These are phyloP conservation scores for Gymnoscopelus braueri DNA, from an alignment of 2,797 vertebrate species.

Conservation along the genomic window DNA sequence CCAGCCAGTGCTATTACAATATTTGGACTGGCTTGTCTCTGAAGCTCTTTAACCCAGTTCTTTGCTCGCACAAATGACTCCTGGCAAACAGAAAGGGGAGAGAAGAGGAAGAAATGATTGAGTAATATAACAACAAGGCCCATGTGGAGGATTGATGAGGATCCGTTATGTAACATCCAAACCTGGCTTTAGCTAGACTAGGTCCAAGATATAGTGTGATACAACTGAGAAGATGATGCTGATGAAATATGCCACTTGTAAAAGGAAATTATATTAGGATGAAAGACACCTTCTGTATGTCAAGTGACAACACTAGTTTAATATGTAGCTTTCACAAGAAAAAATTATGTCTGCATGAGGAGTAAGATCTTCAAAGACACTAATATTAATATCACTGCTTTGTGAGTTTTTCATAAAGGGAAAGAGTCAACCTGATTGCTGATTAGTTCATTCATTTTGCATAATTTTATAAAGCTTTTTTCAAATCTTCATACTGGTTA, in stretches of 20 bases:
- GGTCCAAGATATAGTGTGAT: not conserved
- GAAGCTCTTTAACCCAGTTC: slow-evolving; percentile 99
- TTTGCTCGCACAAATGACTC: slow-evolving; percentile 99
- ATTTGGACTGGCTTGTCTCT: slow-evolving; percentile 99
- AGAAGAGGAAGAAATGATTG: not conserved
- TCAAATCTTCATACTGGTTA: no score
- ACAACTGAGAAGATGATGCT: not conserved
- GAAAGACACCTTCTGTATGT: not conserved
- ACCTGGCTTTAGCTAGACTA: not conserved
- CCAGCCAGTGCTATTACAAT: slow-evolving; percentile 99
- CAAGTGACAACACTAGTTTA: not conserved
- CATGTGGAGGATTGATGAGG: slow-evolving; percentile 28
- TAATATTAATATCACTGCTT: no score
- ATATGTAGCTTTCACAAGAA: not conserved
- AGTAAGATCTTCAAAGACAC: no score
- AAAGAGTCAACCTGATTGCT: no score
- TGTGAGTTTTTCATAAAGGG: no score
- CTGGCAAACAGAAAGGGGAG: slow-evolving; percentile 76
- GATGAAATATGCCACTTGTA: slow-evolving; percentile 20
- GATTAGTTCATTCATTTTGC: no score
- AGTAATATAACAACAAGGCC: slow-evolving; percentile 39
- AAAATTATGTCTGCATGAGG: no score
- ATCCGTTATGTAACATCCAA: not conserved
- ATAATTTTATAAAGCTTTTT: no score
- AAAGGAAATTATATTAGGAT: slow-evolving; percentile 1